Evolutionary conservation across 2,888 invertebrate genomes (phyloP), one percentile per base, ranked within the genome.

Genomic region (Microchrysa polita): DNA sequence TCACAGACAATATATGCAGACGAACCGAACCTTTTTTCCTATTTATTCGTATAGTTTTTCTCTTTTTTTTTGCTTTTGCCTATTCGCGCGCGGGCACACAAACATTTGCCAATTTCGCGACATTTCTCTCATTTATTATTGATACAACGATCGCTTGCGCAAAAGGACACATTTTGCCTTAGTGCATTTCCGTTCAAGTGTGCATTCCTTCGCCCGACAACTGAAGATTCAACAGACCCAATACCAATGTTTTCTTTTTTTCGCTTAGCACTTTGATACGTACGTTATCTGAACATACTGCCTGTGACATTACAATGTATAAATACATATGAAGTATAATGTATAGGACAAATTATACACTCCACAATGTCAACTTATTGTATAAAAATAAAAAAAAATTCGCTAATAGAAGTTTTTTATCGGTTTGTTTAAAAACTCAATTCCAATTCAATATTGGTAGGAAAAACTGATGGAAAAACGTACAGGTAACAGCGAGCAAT

Each of bases 1-100:
- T 65, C 65, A 65, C 65, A 65, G 65, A 65, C 65, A 65, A 65
- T 65, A 65, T 65, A 65, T 65, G 65, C 65, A 65, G 65, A 65
- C 65, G 65, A 65, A 44, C 65, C 22, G 65, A 65, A 48, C 65
- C 48, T 65, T 34, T 34, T 34, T 34, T 7, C 7, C 7, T 34
- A 34, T 34, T 34, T 34, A 65, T 65, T 44, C 44, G 65, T 44
- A 34, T 34, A n/a, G n/a, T 22, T 16, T 44, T 40, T 20, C 10
- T 63, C 22, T 60, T 63, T 23, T 60, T 22, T 27, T 4, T 34
- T 34, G 34, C 60, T 61, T 61, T 40, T 34, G 2, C 27, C 27
- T 34, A 61, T 40, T n/a, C 34, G 40, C 22, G 61, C 27, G 14
- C 23, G 60, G n/a, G 12, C 22, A 23, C 40, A 61, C 23, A 2